phyloP scores from a whole-genome alignment of 1,140 invertebrate species.

The Brachionus sp. region DNA sequence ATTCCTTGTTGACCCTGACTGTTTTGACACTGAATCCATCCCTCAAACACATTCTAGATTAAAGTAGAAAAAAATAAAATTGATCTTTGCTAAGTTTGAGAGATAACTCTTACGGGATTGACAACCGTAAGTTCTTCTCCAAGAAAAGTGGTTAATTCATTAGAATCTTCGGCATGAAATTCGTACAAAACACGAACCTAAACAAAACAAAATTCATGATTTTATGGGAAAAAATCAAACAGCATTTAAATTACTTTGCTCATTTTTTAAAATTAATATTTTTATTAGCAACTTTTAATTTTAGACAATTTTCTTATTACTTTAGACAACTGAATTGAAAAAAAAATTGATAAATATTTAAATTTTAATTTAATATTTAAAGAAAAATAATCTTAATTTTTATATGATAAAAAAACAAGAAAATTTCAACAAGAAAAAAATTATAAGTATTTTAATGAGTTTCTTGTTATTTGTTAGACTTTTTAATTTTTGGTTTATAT shows the following conservation, averaged over 20 bases:
- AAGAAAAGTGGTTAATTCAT: constrained; percentile 10
- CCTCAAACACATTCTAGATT: neutral
- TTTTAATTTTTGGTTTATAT: neutral
- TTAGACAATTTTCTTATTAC: neutral
- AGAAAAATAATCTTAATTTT: neutral
- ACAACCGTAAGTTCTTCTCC: constrained; percentile 35
- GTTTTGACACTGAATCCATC: constrained; percentile 37
- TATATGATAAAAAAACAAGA: neutral
- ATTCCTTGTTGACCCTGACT: constrained; percentile 18
- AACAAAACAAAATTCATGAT: neutral
- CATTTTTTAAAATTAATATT: constrained; percentile 7
- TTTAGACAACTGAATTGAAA: too few relatives aligned
- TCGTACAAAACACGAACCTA: constrained; percentile 44
- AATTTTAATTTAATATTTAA: neutral
- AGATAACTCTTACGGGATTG: neutral
- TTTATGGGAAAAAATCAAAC: neutral
- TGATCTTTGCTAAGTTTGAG: neutral
- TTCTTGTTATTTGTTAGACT: neutral
- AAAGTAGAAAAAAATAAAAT: neutral
- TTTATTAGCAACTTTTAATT: neutral
- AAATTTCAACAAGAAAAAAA: neutral
- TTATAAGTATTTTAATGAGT: neutral
- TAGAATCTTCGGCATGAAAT: constrained; percentile 34
- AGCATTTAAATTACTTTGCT: constrained; percentile 10
- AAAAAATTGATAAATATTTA: neutral